phyloP scores from a whole-genome alignment of 2,113 vertebrate species.

The Macrotis lagotis region DNA sequence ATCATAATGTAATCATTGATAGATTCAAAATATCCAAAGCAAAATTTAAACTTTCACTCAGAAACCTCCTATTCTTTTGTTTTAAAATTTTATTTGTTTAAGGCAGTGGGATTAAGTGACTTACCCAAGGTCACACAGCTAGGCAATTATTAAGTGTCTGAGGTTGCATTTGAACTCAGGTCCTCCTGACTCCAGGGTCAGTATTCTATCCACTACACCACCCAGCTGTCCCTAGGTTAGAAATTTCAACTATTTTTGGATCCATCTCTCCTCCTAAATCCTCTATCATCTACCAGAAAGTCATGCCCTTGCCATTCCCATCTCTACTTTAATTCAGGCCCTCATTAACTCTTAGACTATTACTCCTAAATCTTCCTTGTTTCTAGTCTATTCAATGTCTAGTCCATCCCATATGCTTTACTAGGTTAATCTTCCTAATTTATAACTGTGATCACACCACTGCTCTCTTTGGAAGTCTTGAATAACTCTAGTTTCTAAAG shows the following conservation, averaged over 20 bases:
- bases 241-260: background rate
- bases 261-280: background rate
- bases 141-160: too few relatives aligned
- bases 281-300: background rate
- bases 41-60: background rate
- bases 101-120: too few relatives aligned
- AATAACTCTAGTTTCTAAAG: background rate
- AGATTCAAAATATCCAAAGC: background rate
- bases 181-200: too few relatives aligned
- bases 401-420: background rate
- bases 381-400: background rate
- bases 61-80: background rate
- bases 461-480: background rate
- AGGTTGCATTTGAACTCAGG: too few relatives aligned
- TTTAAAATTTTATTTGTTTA: too few relatives aligned
- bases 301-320: background rate
- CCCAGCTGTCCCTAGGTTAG: too few relatives aligned
- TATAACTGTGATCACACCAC: background rate
- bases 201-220: too few relatives aligned
- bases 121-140: too few relatives aligned
- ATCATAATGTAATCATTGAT: background rate
- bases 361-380: background rate
- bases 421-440: background rate
- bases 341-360: background rate
- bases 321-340: background rate